phyloP scores from a whole-genome alignment of 2,888 invertebrate species.

The Drosophila lacicola region DNA sequence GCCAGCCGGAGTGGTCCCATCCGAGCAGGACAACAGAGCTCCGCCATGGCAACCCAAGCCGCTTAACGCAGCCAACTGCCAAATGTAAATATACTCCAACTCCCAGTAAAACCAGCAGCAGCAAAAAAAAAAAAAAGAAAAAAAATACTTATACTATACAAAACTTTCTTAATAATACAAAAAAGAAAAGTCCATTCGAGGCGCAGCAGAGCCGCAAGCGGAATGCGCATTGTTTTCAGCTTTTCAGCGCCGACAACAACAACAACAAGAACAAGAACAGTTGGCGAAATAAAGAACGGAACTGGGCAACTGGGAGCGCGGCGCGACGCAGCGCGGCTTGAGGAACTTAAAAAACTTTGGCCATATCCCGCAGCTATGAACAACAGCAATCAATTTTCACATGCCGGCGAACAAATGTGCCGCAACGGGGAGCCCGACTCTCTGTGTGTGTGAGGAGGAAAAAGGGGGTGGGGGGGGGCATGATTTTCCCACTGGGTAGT shows the following conservation, averaged over 20 bases:
- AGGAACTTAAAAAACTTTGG: conserved; percentile 77
- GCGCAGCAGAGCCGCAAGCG: conserved; percentile 78
- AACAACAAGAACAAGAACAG: conserved; percentile 17
- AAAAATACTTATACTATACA: conserved; percentile 66
- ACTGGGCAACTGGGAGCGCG: conserved; percentile 29
- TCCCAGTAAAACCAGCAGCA: conserved; percentile 47
- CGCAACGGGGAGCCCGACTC: conserved; percentile 58
- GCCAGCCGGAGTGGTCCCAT: not conserved
- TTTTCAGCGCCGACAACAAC: conserved; percentile 70
- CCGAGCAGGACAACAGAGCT: not conserved
- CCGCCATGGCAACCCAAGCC: conserved; percentile 74
- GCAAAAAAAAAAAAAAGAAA: not conserved
- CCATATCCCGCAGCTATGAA: conserved; percentile 81
- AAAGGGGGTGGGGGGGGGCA: not conserved
- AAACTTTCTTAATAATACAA: conserved; percentile 77
- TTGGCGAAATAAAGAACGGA: conserved; percentile 30
- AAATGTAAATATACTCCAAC: conserved; percentile 77
- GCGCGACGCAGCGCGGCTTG: conserved; percentile 47
- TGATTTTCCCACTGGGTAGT: conserved; percentile 48
- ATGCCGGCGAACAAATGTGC: conserved; percentile 78
- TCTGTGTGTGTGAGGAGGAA: not conserved
- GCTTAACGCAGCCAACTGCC: conserved; percentile 80
- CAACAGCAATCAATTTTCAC: conserved; percentile 80
- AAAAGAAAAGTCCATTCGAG: conserved; percentile 66
- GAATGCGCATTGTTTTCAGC: conserved; percentile 80